Evolutionary conservation across 2,888 invertebrate genomes (phyloP), one percentile per base, ranked within the genome.

Genomic region (Chaetoderma sp.): DNA sequence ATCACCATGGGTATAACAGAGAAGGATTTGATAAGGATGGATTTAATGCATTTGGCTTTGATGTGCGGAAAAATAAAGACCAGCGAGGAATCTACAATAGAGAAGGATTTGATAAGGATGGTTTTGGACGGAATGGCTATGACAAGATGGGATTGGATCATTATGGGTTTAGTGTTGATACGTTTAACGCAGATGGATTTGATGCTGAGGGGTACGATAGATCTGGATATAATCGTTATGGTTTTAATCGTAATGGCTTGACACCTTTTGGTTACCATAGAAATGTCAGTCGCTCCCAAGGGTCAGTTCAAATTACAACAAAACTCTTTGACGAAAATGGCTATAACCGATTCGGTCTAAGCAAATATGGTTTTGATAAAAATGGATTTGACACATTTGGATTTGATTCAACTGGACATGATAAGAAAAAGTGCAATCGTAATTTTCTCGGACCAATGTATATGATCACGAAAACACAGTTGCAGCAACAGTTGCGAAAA

Each of bases 301-400:
- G 63, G 23, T 30, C 60, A 6, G 21, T 54, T 47, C 45, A 55
- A 10, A 57, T 62, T n/a, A 32, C 21, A 18, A 18, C 27, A 18
- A 36, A 57, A 8, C 57, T 63, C 4, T 80, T 77, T 72, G 79
- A 81, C 60, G 32, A 60, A 2, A 77, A 69, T 65, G 82, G 82
- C 4, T 83, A 77, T 72, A 82, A 83, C 52, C 67, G 72, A 45
- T 77, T 77, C 67, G 81, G 81, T 3, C 76, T 72, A 42, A 76
- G 82, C 64, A 73, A 75, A 58, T 77, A 77, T 61, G 85, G 85
- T 3, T 79, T 79, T 66, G 77, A 84, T 65, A 62, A 80, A 47
- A 70, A 80, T 57, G 83, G 84, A 3, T 81, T 77, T 72, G 83
- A 85, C 61, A 64, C 78, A 8, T 84, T 80, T 78, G 83, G 85